These are phyloP conservation scores for Ageneiosus marmoratus DNA, from an alignment of 2,113 vertebrate genomes.

Conservation along the genomic window DNA sequence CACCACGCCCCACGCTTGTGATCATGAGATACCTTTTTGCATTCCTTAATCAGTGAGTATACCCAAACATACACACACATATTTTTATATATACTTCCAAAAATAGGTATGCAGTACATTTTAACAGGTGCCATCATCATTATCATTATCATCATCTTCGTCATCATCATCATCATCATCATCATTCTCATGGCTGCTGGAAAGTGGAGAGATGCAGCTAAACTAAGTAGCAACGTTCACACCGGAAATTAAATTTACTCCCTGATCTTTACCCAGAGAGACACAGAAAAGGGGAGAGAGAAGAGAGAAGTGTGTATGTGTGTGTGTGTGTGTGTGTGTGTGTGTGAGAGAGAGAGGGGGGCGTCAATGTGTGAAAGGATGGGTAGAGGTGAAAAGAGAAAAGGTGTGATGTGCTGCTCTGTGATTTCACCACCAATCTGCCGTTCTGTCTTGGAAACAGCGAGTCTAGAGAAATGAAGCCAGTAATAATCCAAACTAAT, in stretches of 20 bases:
- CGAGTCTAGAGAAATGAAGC: conserved; percentile 1
- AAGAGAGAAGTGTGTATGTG: neutral
- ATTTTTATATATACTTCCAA: neutral
- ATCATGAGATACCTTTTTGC: conserved; percentile 98
- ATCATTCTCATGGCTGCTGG: neutral
- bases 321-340: neutral
- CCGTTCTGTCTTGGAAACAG: conserved; percentile 1
- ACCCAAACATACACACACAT: conserved; percentile 13
- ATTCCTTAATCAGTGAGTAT: conserved; percentile 97
- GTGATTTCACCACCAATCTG: conserved; percentile 42
- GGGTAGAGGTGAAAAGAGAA: conserved; percentile 51
- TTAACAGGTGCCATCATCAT: neutral
- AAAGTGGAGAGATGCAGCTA: conserved; percentile 36
- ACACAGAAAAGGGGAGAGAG: conserved; percentile 47
- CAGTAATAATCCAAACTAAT: conserved; percentile 3
- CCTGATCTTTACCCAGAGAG: conserved; percentile 35
- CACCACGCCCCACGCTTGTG: conserved; percentile 88
- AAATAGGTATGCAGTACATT: neutral
- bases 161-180: neutral
- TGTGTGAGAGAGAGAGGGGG: conserved; percentile 14
- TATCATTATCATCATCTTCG: neutral
- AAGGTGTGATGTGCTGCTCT: conserved; percentile 54
- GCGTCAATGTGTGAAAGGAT: conserved; percentile 49
- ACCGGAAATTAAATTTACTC: conserved; percentile 50
- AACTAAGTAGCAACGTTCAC: conserved; percentile 41